Conservation (phyloP, 2,113 vertebrate genomes). For the Nerophis ophidion region DNA sequence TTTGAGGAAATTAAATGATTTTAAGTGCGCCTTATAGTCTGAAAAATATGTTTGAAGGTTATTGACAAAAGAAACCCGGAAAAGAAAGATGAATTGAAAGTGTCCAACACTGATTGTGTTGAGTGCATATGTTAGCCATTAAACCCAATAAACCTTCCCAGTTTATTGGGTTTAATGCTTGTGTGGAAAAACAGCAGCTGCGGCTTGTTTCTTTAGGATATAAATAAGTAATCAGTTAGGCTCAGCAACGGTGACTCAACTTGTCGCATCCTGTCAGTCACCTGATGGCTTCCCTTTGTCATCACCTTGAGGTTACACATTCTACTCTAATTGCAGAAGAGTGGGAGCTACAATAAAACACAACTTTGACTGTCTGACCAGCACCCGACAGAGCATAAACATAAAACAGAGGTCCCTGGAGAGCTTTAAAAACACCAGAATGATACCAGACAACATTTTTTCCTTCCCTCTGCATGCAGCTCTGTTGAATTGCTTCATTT, state of each 20-base stretch:
- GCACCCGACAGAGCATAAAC: background rate
- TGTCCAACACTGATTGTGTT: constrained; percentile 14
- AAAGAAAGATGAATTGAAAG: constrained; percentile 22
- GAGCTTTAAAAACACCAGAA: constrained; percentile 1
- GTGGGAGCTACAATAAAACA: background rate
- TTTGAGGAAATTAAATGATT: too few relatives aligned
- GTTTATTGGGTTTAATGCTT: background rate
- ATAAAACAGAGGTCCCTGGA: background rate
- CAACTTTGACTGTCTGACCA: background rate
- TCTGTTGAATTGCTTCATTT: background rate
- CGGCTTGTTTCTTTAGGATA: constrained; percentile 9
- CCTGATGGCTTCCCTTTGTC: constrained; percentile 50
- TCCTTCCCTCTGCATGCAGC: background rate
- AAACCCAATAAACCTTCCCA: constrained; percentile 18
- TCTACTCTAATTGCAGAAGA: background rate
- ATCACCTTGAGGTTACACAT: constrained; percentile 5
- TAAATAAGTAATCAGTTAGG: constrained; percentile 59
- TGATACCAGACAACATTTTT: background rate
- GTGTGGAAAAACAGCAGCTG: too few relatives aligned
- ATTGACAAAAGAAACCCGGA: background rate
- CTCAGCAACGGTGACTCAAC: constrained; percentile 46
- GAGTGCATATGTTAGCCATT: constrained; percentile 29
- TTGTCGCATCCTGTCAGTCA: constrained; percentile 57
- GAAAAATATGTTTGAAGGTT: too few relatives aligned
- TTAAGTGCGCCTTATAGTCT: too few relatives aligned